These are phyloP conservation scores for Chalcis sispes DNA, from an alignment of 2,888 invertebrate species.

Conservation along the genomic window DNA sequence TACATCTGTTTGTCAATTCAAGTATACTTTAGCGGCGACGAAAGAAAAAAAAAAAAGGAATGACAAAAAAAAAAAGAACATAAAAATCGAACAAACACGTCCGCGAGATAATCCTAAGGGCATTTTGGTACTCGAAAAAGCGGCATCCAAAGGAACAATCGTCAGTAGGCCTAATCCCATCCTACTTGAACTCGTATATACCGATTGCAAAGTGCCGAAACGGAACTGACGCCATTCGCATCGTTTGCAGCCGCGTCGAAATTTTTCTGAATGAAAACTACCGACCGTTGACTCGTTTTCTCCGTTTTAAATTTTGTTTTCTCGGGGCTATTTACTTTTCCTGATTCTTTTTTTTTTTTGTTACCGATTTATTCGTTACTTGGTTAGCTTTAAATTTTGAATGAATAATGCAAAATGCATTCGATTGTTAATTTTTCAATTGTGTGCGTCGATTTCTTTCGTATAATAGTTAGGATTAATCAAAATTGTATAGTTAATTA, in stretches of 20 bases:
- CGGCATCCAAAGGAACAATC: constrained; percentile 13
- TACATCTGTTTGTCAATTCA: constrained; percentile 7
- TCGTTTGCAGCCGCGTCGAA: constrained; percentile 57
- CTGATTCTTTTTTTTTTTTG: no score
- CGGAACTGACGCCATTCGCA: constrained; percentile 67
- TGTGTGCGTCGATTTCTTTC: no score
- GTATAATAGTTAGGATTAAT: no score
- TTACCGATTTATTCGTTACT: no score
- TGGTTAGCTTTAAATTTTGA: not conserved
- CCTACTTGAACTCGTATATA: constrained; percentile 44
- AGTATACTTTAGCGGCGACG: constrained; percentile 5
- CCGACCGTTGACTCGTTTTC: constrained; percentile 51
- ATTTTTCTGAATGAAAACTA: constrained; percentile 65
- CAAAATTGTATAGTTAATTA: no score
- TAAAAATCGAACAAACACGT: not conserved
- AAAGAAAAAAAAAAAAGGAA: not conserved
- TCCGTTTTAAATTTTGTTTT: not conserved
- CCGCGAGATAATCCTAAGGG: constrained; percentile 36
- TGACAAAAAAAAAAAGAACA: not conserved
- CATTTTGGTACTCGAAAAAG: constrained; percentile 20
- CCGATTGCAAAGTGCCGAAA: constrained; percentile 58
- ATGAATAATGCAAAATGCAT: no score
- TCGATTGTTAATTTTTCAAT: no score
- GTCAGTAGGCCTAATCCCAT: constrained; percentile 40
- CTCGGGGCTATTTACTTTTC: not conserved